Evolutionary conservation across 2,113 vertebrate genomes (phyloP), one percentile per base, ranked within the genome.

Genomic region (Accipiter cooperii): DNA sequence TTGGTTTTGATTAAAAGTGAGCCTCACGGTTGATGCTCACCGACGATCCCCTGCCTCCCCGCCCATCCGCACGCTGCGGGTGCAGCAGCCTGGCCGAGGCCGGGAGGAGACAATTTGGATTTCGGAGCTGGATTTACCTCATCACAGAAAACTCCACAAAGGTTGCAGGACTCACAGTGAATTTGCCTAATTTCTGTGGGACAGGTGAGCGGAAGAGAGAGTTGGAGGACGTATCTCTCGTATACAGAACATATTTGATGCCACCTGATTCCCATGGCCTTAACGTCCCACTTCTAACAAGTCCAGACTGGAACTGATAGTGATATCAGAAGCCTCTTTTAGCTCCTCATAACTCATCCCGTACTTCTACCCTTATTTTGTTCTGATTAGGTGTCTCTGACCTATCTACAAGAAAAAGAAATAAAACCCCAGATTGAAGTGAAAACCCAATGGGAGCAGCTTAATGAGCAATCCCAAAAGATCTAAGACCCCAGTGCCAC

Each of bases 1-100:
- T 51, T 58, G 25, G 3, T 49, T 40, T 40, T 36, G 36, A 63
- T 93, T 94, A 31, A 36, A 58, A 70, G 20, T 7, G 26, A 44
- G 25, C 33, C 25, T 8, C 0, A 1, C 14, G 11, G 18, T 57
- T 10, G 31, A 33, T 13, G 19, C 10, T 34, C 8, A 4, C 21
- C 1, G 2, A 8, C 0, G 3, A 12, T 17, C 3, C 7, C 33
- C 40, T n/a, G n/a, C n/a, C 77, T 64, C 55, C 40, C 28, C 61
- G 36, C 8, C 54, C 38, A 5, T 36, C 65, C 4, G 0, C 38
- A 21, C 0, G 2, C 71, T 34, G 54, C 1, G 14, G 55, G 12
- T 44, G 20, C 40, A 36, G 19, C 36, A 54, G 34, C 61, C 66
- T 34, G 44, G 34, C 12, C 1, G 2, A 52, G 70, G 54, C 8